Evolutionary conservation across 2,113 vertebrate genomes (phyloP).

Genomic region (Anthoscopus minutus): DNA sequence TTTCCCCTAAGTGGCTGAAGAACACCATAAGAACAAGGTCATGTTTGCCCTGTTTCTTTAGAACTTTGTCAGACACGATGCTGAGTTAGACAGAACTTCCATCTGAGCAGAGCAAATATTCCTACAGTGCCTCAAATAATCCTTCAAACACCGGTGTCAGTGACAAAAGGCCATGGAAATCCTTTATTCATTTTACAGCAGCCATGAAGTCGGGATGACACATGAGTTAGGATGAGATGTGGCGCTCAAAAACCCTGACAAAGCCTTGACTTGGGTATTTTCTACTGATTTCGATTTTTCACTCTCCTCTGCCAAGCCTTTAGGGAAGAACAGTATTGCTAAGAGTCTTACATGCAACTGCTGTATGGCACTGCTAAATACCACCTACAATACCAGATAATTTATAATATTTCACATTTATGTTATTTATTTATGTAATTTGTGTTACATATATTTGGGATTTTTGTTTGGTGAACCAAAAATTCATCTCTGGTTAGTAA

Average conservation of each 20-base stretch:
- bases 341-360: no score
- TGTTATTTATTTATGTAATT: no score
- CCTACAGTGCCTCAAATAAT: background rate
- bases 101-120: background rate
- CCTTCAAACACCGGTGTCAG: background rate
- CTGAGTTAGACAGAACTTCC: background rate
- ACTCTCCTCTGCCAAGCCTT: background rate
- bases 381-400: background rate
- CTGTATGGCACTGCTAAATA: background rate
- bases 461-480: background rate
- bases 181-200: background rate
- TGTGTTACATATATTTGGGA: no score
- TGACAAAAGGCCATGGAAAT: background rate
- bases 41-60: background rate
- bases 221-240: background rate
- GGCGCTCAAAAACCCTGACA: background rate
- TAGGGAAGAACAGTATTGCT: background rate
- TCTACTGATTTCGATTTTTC: background rate
- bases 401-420: background rate
- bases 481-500: background rate
- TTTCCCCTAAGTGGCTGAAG: background rate
- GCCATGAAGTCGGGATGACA: background rate
- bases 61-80: background rate
- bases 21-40: background rate
- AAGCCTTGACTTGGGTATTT: background rate